These are phyloP conservation scores for Aspiorhynchus laticeps DNA, from an alignment of 2,113 vertebrate species.

Conservation along the genomic window DNA sequence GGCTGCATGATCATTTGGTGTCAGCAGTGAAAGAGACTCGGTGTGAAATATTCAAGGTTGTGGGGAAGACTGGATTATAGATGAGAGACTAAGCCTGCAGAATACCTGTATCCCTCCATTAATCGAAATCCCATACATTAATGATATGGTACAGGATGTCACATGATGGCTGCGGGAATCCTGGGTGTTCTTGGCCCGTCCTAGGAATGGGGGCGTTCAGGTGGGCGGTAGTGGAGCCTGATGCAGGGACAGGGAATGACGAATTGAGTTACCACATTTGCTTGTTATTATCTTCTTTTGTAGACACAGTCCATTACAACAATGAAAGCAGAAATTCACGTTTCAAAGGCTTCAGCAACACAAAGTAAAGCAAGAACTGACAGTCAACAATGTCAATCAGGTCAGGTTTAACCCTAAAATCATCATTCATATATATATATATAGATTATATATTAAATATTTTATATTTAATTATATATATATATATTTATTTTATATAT, in stretches of 20 bases:
- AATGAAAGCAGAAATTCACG: not conserved
- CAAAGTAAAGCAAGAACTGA: not conserved
- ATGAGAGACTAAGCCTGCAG: conserved; percentile 44
- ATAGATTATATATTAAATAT: no score
- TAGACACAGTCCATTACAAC: not conserved
- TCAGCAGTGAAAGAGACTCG: conserved; percentile 7
- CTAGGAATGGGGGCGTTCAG: not conserved
- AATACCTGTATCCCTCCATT: conserved; percentile 46
- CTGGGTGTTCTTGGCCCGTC: not conserved
- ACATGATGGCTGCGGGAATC: conserved; percentile 35
- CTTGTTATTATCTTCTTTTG: not conserved
- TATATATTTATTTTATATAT: no score
- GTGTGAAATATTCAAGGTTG: conserved; percentile 51
- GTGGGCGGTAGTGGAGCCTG: not conserved
- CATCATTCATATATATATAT: no score
- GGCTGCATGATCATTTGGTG: conserved; percentile 24
- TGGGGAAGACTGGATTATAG: conserved; percentile 53
- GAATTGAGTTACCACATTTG: not conserved
- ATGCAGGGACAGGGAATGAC: not conserved
- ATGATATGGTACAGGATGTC: conserved; percentile 45
- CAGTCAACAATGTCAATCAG: not conserved
- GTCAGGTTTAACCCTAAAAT: not conserved
- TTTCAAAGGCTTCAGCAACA: not conserved
- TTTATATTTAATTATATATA: no score
- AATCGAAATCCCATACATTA: conserved; percentile 58